These are phyloP conservation scores for Heliconius hermathena DNA, from an alignment of 1,140 invertebrate species.

Conservation along the genomic window DNA sequence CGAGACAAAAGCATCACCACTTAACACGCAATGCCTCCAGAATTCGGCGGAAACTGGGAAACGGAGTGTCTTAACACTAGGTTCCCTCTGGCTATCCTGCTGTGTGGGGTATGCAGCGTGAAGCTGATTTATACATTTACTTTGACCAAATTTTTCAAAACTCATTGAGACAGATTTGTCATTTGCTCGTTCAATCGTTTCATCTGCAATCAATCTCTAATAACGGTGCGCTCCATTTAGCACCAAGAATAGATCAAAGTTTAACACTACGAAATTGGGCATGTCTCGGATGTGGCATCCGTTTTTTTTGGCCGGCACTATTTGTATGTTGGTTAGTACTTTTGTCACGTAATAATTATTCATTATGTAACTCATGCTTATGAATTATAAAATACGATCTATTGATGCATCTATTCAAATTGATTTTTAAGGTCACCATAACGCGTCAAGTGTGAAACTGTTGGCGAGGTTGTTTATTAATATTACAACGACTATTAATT, in stretches of 20 bases:
- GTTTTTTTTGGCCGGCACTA: slow-evolving; percentile 39
- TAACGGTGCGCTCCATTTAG: slow-evolving; percentile 60
- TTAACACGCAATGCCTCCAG: no score
- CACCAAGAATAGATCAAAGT: slow-evolving; percentile 72
- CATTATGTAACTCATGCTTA: background rate
- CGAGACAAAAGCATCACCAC: no score
- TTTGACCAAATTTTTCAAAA: background rate
- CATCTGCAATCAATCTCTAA: slow-evolving; percentile 52
- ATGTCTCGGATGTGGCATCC: slow-evolving; percentile 49
- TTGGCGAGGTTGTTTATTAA: background rate
- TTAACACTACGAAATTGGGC: slow-evolving; percentile 37
- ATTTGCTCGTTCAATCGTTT: slow-evolving; percentile 6
- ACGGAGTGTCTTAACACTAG: no score
- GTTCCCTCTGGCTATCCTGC: no score
- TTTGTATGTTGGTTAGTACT: slow-evolving; percentile 5
- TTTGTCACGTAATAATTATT: background rate
- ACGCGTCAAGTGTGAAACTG: background rate
- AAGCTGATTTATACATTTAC: no score
- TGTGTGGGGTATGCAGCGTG: no score
- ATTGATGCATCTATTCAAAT: background rate
- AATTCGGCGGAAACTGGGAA: no score
- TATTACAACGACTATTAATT: background rate
- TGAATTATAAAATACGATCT: background rate
- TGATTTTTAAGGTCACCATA: background rate
- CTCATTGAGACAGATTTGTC: background rate